Evolutionary conservation across 37 sponge, comb jelly and placozoan species (phyloP), one percentile per base, ranked within the genome.

Genomic region (Amphimedon queenslandica): DNA sequence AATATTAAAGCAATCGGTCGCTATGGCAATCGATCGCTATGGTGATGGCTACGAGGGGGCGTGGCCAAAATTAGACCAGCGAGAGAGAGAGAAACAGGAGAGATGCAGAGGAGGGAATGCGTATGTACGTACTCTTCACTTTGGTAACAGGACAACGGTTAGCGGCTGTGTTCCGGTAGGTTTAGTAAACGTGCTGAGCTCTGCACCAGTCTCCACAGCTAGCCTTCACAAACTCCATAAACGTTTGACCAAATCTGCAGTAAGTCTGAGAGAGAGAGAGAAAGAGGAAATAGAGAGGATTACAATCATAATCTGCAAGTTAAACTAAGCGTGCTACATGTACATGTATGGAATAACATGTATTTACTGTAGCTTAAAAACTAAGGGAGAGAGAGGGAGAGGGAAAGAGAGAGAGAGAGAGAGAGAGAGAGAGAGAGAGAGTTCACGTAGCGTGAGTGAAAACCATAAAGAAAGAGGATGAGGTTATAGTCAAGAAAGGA

Each of bases 141-240:
- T 47, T 47, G 13, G 53, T n/a, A n/a, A n/a, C n/a, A n/a, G n/a
- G n/a, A n/a, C n/a, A n/a, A n/a, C n/a, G n/a, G n/a, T n/a, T n/a
- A n/a, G n/a, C n/a, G n/a, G n/a, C 8, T 47, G 13, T 47, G 13
- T 47, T 47, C 24, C 34, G 60, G 2, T 35, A 36, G 4, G 43
- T 34, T 33, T 40, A 1, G 39, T 47, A 74, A 74, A 74, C 57
- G 84, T 83, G 85, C 73, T 84, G 85, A 51, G 85, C 79, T 43
- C 55, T 71, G 79, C 85, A 84, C 85, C 85, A 84, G 40, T 84
- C 85, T 38, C 85, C 85, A 64, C 85, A 82, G 71, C 83, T 84
- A 33, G 74, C 79, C 69, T 84, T 84, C 85, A 78, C 36, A 78
- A 84, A 84, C 85, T 84, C 85, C 83, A 82, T 82, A 82, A 82